phyloP scores from a whole-genome alignment of 2,888 invertebrate genomes.

The Melanotus villosus region DNA sequence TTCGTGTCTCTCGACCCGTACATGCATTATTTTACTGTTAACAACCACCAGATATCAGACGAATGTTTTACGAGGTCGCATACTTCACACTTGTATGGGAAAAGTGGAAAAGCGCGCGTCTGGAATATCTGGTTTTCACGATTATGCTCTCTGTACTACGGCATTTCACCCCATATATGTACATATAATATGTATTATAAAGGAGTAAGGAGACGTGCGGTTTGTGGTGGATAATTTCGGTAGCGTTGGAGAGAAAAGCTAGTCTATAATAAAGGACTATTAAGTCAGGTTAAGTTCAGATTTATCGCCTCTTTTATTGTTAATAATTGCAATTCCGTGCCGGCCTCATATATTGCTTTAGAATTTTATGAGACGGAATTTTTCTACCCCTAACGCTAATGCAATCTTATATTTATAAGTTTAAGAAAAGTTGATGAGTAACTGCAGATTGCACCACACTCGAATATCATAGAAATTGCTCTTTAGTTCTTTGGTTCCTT shows the following conservation, averaged over 20 bases:
- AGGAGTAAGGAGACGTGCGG: conserved; percentile 29
- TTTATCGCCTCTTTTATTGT: conserved; percentile 62
- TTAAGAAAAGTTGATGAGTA: neutral
- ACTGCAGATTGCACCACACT: neutral
- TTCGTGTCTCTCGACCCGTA: conserved; percentile 39
- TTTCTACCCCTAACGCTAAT: neutral
- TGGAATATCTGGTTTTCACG: conserved; percentile 4
- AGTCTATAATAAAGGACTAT: conserved; percentile 57
- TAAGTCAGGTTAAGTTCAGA: conserved; percentile 58
- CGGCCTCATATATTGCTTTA: neutral
- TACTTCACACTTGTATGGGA: conserved; percentile 37
- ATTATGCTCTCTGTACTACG: neutral
- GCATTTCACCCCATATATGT: conserved; percentile 22
- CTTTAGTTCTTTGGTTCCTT: too few relatives aligned
- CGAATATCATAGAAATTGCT: too few relatives aligned
- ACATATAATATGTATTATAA: conserved; percentile 20
- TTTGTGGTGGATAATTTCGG: conserved; percentile 40
- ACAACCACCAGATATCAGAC: conserved; percentile 42
- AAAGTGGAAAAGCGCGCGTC: conserved; percentile 22
- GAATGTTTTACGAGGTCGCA: conserved; percentile 40
- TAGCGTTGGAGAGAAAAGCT: conserved; percentile 28
- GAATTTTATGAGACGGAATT: conserved; percentile 7
- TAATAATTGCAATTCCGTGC: conserved; percentile 61
- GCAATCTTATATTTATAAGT: neutral
- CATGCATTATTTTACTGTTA: conserved; percentile 46